phyloP scores from a whole-genome alignment of 2,888 invertebrate genomes.

The Mimas tiliae region DNA sequence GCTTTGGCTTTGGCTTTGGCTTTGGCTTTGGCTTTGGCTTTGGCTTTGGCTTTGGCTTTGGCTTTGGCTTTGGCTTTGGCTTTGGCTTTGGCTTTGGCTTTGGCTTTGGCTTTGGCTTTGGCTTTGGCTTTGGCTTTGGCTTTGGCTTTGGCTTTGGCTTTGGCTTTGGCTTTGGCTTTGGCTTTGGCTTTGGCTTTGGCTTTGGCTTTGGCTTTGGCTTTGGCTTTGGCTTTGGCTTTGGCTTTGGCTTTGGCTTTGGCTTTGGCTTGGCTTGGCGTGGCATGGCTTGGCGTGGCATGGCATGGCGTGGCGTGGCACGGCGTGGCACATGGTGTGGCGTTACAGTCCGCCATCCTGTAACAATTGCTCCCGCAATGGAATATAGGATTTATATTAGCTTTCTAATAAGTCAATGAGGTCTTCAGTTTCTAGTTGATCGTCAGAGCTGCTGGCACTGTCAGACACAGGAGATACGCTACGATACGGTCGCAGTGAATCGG shows the following conservation, averaged over 20 bases:
- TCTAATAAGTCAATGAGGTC: background rate
- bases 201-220: no score
- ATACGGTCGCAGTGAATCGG: constrained; percentile 29
- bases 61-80: background rate
- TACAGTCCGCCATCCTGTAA: constrained; percentile 12
- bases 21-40: background rate
- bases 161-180: no score
- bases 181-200: no score
- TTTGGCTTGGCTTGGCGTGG: background rate
- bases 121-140: no score
- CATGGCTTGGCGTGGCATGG: background rate
- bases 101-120: no score
- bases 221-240: no score
- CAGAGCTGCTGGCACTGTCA: constrained; percentile 41
- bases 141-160: no score
- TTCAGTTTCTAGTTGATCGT: constrained; percentile 41
- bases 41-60: background rate
- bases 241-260: background rate
- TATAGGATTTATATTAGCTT: background rate
- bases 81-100: no score
- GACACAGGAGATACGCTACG: constrained; percentile 33
- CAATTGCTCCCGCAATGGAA: constrained; percentile 15
- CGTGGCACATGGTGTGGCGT: background rate
- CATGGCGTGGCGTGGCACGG: background rate
- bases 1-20: background rate